Conservation (phyloP, 2,113 vertebrate genomes). For the Pseudorasbora parva region DNA sequence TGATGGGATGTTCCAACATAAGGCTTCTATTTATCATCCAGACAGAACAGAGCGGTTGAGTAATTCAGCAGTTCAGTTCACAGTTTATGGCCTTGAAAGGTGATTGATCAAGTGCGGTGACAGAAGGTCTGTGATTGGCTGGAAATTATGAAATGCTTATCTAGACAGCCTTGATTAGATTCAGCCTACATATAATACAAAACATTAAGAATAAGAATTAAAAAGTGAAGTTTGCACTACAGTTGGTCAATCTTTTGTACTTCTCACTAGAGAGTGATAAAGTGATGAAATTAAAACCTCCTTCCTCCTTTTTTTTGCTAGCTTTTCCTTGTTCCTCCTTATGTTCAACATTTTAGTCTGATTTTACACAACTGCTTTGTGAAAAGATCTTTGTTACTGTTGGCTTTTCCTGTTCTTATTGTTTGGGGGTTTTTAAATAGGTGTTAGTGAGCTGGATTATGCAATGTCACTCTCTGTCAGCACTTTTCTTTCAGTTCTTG, state of each 20-base stretch:
- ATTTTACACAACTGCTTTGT: not conserved
- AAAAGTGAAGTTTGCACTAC: not conserved
- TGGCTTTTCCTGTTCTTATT: conserved; percentile 9
- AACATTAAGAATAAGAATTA: not conserved
- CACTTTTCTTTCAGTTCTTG: conserved; percentile 64
- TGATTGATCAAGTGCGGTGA: conserved; percentile 29
- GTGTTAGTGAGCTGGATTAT: conserved; percentile 55
- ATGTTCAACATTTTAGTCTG: not conserved
- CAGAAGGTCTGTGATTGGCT: conserved; percentile 3
- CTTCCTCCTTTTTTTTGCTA: not conserved
- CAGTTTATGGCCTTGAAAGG: conserved; percentile 52
- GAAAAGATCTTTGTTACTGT: not conserved
- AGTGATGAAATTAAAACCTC: not conserved
- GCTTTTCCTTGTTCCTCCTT: not conserved
- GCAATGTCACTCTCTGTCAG: conserved; percentile 72
- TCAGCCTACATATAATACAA: not conserved
- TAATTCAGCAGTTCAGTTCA: conserved; percentile 53
- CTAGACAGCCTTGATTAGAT: not conserved
- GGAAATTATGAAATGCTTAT: not conserved
- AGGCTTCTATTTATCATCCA: conserved; percentile 55
- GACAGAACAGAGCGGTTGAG: conserved; percentile 61
- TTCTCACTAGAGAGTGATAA: not conserved
- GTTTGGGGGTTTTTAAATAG: conserved; percentile 6
- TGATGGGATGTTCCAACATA: conserved; percentile 42
- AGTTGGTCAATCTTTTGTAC: not conserved